Percentiles rank a stretch among this genome's conserved stretches.
Conservation (phyloP, 1,140 invertebrate species). For the Rhagoletis zephyria region DNA sequence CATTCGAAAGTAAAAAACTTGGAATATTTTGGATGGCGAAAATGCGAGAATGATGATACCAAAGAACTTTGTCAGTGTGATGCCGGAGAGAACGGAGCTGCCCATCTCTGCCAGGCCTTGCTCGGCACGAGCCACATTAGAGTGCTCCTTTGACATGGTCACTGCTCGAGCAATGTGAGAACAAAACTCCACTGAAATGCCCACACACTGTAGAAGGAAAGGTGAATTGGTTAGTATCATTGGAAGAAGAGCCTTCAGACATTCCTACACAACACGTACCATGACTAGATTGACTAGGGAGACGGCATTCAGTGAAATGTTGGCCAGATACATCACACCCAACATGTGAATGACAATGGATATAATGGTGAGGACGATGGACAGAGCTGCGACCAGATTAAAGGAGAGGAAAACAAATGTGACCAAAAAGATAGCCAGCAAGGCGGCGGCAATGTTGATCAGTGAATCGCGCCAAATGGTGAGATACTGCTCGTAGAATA, state of each 20-base stretch:
- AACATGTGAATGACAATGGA: conserved; percentile 89
- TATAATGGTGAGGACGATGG: conserved; percentile 82
- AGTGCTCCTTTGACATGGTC: conserved; percentile 77
- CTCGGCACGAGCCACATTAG: conserved; percentile 78
- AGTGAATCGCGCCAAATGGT: conserved; percentile 87
- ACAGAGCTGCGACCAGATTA: conserved; percentile 84
- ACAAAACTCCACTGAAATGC: conserved; percentile 95
- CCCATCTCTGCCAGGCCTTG: conserved; percentile 86
- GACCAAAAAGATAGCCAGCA: conserved; percentile 84
- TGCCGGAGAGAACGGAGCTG: conserved; percentile 90
- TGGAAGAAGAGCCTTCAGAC: too few species aligned
- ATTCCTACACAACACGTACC: conserved; percentile 86
- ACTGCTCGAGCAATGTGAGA: conserved; percentile 89
- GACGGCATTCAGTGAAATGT: conserved; percentile 91
- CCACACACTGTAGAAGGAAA: too few species aligned
- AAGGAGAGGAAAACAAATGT: conserved; percentile 87
- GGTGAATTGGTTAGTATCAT: too few species aligned
- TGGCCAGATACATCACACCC: conserved; percentile 93
- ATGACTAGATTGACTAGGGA: conserved; percentile 95
- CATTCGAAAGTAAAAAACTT: conserved; percentile 96
- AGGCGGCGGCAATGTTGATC: conserved; percentile 82
- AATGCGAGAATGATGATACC: conserved; percentile 91
- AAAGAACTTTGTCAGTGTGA: conserved; percentile 93
- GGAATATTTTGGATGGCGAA: conserved; percentile 91
- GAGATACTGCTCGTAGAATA: conserved; percentile 95